These are phyloP conservation scores for Tragelaphus scriptus DNA, from an alignment of 2,113 vertebrate genomes.

Conservation along the genomic window DNA sequence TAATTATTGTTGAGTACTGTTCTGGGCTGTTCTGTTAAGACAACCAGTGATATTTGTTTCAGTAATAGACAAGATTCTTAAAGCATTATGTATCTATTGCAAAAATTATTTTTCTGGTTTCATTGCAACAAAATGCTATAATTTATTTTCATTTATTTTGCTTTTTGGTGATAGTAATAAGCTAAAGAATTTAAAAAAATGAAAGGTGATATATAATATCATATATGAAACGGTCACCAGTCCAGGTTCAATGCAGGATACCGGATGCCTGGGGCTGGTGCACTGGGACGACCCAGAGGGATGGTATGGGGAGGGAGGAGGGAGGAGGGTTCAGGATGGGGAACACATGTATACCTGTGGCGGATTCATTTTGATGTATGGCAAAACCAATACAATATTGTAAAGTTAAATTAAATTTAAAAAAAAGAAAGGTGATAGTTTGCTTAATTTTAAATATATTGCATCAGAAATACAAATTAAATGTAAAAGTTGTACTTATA, in stretches of 20 bases:
- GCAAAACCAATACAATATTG: too few relatives aligned
- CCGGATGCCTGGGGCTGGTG: too few relatives aligned
- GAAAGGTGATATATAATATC: not conserved
- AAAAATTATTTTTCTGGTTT: not conserved
- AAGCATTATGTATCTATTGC: not conserved
- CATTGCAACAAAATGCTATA: conserved; percentile 10
- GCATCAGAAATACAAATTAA: conserved; percentile 17
- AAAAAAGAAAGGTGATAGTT: not conserved
- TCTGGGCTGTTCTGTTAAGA: not conserved
- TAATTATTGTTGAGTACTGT: not conserved
- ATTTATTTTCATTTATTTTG: conserved; percentile 39
- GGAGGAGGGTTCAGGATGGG: too few relatives aligned
- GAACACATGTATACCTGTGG: too few relatives aligned
- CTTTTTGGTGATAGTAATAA: not conserved
- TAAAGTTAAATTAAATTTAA: too few relatives aligned
- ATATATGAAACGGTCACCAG: too few relatives aligned
- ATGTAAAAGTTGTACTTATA: not conserved
- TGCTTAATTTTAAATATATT: not conserved
- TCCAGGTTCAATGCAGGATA: too few relatives aligned
- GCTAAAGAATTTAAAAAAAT: not conserved
- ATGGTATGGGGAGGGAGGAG: too few relatives aligned
- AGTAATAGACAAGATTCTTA: not conserved
- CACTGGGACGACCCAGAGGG: too few relatives aligned
- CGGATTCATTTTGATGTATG: too few relatives aligned
- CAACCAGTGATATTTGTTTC: not conserved